Percentiles rank a stretch among this genome's conserved stretches.
Conservation (phyloP, 2,888 invertebrate species). For the Halictus ligatus region DNA sequence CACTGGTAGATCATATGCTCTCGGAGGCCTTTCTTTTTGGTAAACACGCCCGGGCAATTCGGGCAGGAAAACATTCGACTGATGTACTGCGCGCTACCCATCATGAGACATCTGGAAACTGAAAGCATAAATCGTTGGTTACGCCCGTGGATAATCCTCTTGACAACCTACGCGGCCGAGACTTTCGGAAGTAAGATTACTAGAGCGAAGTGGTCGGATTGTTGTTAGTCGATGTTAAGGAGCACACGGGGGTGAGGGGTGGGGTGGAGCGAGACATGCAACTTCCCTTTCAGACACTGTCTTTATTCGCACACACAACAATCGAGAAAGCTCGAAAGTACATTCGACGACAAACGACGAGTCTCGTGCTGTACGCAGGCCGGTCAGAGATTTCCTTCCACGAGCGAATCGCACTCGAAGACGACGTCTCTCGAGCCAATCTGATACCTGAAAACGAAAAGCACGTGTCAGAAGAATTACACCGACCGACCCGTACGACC, state of each 20-base stretch:
- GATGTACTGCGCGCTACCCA: background rate
- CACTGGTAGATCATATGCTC: conserved; percentile 70
- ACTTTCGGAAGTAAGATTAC: no score
- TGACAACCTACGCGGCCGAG: background rate
- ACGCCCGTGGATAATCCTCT: background rate
- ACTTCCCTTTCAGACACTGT: background rate
- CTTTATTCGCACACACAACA: conserved; percentile 33
- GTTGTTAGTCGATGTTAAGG: conserved; percentile 1
- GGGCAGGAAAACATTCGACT: conserved; percentile 39
- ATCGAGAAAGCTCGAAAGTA: background rate
- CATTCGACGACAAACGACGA: conserved; percentile 8
- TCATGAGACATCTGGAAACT: conserved; percentile 38
- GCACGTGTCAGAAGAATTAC: conserved; percentile 37
- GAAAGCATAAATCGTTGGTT: conserved; percentile 52
- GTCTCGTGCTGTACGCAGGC: background rate
- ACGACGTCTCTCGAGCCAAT: background rate
- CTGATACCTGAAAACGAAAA: conserved; percentile 59
- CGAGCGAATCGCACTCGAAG: background rate
- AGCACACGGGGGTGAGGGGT: background rate
- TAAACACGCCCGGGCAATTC: conserved; percentile 50
- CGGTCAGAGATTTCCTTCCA: background rate
- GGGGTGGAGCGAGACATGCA: background rate
- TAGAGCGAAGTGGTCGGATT: background rate
- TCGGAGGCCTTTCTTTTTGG: conserved; percentile 53
- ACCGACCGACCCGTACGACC: no score